Evolutionary conservation across 1,140 invertebrate genomes (phyloP).

Genomic region (Steinernema khuongi): DNA sequence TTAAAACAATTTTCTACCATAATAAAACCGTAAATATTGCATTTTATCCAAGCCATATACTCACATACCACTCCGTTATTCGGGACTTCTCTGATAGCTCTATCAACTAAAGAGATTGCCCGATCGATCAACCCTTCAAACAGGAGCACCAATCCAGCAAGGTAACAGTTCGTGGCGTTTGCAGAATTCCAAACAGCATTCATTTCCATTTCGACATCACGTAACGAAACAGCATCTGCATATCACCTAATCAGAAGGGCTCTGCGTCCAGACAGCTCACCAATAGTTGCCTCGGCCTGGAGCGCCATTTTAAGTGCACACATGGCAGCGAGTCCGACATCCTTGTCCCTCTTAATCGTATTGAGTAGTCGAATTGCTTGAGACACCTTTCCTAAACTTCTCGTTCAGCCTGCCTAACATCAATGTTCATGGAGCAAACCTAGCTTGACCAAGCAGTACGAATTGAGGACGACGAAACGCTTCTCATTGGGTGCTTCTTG

Average conservation of each 20-base stretch:
- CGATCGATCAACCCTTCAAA: neutral
- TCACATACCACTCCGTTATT: neutral
- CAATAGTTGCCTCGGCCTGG: neutral
- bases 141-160: neutral
- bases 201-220: slow-evolving; percentile 10
- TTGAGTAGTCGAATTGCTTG: neutral
- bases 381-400: neutral
- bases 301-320: neutral
- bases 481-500: neutral
- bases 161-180: neutral
- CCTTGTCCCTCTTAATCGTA: slow-evolving; percentile 6
- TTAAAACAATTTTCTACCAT: neutral
- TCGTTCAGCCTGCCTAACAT: neutral
- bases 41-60: neutral
- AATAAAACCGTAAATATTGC: neutral
- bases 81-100: neutral
- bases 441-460: neutral
- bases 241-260: neutral
- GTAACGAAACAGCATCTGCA: neutral
- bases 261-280: neutral
- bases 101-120: neutral
- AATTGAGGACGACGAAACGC: neutral
- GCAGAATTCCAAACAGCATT: neutral
- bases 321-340: neutral
- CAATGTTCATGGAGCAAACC: neutral